phyloP scores from a whole-genome alignment of 2,888 invertebrate species.

The Tholera decimalis region DNA sequence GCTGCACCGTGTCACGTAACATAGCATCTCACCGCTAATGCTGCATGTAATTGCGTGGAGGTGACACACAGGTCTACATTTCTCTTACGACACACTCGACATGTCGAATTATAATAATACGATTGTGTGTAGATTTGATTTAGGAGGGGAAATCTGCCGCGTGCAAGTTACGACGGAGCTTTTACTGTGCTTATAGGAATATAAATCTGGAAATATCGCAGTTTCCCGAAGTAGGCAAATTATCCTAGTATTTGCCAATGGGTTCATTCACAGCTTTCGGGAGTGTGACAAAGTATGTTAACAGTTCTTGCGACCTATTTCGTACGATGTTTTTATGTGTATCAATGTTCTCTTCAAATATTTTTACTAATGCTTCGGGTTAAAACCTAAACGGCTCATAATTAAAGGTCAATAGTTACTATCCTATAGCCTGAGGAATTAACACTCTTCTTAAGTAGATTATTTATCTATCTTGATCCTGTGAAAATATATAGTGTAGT shows the following conservation, averaged over 20 bases:
- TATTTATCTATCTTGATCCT: slow-evolving; percentile 4
- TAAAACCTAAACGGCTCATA: too few relatives aligned
- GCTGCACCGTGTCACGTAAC: slow-evolving; percentile 52
- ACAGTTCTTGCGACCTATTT: slow-evolving; percentile 30
- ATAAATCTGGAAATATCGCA: slow-evolving; percentile 29
- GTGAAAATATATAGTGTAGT: neutral
- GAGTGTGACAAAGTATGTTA: slow-evolving; percentile 35
- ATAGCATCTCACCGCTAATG: slow-evolving; percentile 55
- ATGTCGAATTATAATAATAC: slow-evolving; percentile 23
- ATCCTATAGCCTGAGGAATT: too few relatives aligned
- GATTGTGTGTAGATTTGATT: slow-evolving; percentile 8
- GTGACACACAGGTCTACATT: slow-evolving; percentile 39
- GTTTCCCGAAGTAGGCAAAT: slow-evolving; percentile 29
- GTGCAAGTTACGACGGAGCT: slow-evolving; percentile 28
- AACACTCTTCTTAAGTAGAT: neutral
- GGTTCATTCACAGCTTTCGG: slow-evolving; percentile 26
- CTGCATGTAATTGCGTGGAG: slow-evolving; percentile 56
- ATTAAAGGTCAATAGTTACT: too few relatives aligned
- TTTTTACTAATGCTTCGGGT: too few relatives aligned
- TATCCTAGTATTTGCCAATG: slow-evolving; percentile 24
- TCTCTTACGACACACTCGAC: slow-evolving; percentile 49
- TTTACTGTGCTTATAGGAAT: slow-evolving; percentile 13
- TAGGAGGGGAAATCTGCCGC: neutral
- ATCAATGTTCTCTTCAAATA: neutral
- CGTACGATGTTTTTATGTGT: neutral